Percentiles rank a stretch among this genome's conserved stretches.
These are phyloP conservation scores for Chelonus formosanus DNA, from an alignment of 2,888 invertebrate genomes.

Conservation along the genomic window DNA sequence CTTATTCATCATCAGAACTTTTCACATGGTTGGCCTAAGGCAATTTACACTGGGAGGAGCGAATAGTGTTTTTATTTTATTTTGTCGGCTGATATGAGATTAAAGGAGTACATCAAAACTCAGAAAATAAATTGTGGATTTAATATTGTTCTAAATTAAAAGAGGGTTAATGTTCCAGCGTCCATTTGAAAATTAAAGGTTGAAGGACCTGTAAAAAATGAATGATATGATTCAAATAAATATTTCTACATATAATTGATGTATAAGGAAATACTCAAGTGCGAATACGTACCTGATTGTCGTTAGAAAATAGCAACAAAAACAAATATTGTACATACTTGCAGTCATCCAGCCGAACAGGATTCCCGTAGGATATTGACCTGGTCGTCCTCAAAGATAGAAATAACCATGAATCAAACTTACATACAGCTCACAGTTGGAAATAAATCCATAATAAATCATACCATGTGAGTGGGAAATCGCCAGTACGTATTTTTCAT, in stretches of 20 bases:
- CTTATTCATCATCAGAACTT: no score
- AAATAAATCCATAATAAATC: slow-evolving; percentile 26
- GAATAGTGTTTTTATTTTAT: slow-evolving; percentile 21
- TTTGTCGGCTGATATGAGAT: slow-evolving; percentile 35
- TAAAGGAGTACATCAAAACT: slow-evolving; percentile 38
- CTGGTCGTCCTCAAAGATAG: slow-evolving; percentile 34
- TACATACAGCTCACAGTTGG: neutral
- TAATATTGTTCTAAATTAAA: no score
- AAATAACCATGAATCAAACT: slow-evolving; percentile 16
- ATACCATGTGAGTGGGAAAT: slow-evolving; percentile 13
- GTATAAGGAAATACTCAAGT: slow-evolving; percentile 4
- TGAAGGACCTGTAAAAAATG: no score
- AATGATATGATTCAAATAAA: no score
- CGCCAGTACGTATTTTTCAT: slow-evolving; percentile 10
- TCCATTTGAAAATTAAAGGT: no score
- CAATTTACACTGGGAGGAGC: slow-evolving; percentile 26
- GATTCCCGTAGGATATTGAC: slow-evolving; percentile 54
- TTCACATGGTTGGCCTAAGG: slow-evolving; percentile 23
- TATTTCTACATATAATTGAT: no score
- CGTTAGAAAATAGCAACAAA: slow-evolving; percentile 6
- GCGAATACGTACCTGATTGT: slow-evolving; percentile 4
- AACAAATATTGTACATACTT: slow-evolving; percentile 15
- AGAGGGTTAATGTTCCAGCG: neutral
- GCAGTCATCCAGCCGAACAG: slow-evolving; percentile 39
- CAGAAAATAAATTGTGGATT: slow-evolving; percentile 40